phyloP scores from a whole-genome alignment of 2,113 vertebrate genomes.

The Tylochromis polylepis region DNA sequence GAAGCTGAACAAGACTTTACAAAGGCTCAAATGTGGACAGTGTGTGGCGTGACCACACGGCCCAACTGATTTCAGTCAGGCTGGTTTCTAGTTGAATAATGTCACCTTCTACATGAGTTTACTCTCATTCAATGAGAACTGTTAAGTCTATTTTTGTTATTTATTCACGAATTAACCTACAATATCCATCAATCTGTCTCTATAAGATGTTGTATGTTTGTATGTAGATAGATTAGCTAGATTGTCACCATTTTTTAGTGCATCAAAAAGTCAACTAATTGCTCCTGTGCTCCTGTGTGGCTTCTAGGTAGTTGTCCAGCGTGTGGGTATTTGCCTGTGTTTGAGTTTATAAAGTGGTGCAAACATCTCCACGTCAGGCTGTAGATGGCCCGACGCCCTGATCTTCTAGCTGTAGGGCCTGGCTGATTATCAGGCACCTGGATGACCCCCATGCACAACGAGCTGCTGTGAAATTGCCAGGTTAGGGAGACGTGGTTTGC shows the following conservation, averaged over 20 bases:
- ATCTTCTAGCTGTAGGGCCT: constrained; percentile 28
- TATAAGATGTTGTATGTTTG: not conserved
- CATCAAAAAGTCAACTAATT: not conserved
- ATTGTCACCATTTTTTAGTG: not conserved
- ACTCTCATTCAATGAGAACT: not conserved
- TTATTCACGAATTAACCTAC: not conserved
- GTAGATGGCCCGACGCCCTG: constrained; percentile 18
- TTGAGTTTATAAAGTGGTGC: not conserved
- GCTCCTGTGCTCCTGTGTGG: not conserved
- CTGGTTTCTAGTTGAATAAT: not conserved
- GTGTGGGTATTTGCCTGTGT: not conserved
- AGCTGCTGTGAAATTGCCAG: constrained; percentile 17
- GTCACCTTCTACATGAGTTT: not conserved
- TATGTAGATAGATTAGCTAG: not conserved
- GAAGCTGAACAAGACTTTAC: constrained; percentile 1
- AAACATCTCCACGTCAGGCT: not conserved
- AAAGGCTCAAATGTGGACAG: not conserved
- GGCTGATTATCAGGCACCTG: constrained; percentile 1
- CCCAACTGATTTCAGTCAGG: not conserved
- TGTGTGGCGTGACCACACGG: not conserved
- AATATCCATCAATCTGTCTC: not conserved
- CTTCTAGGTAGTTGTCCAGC: not conserved
- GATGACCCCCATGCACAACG: not conserved
- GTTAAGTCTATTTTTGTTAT: not conserved
- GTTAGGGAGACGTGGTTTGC: constrained; percentile 3